These are phyloP conservation scores for Tenthredo distinguenda DNA, from an alignment of 2,888 invertebrate species.

Conservation along the genomic window DNA sequence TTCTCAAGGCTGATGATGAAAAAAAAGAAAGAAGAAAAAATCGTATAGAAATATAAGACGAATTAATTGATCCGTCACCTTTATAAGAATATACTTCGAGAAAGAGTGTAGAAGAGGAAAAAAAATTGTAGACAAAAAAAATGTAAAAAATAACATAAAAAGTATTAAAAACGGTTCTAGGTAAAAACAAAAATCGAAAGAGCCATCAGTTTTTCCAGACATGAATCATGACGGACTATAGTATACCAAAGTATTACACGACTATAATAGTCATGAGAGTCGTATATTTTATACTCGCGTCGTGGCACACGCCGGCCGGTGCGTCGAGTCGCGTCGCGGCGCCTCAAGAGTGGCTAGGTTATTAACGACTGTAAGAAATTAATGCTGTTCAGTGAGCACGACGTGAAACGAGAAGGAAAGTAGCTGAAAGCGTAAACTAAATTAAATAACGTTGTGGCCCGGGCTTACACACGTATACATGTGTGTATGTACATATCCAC, in stretches of 20 bases:
- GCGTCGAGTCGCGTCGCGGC: conserved; percentile 3
- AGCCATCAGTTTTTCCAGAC: neutral
- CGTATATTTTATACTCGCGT: conserved; percentile 12
- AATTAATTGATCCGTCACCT: neutral
- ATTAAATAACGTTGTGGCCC: conserved; percentile 67
- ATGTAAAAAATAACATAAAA: neutral
- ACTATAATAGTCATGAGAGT: neutral
- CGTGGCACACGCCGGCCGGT: conserved; percentile 6
- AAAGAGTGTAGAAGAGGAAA: neutral
- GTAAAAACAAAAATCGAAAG: neutral
- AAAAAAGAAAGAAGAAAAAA: neutral
- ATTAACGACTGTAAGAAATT: conserved; percentile 66
- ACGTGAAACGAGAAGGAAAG: conserved; percentile 71
- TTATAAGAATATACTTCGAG: neutral
- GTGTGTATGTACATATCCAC: neutral
- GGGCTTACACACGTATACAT: neutral
- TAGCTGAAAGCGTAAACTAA: conserved; percentile 73
- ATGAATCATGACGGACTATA: neutral
- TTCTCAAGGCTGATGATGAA: neutral
- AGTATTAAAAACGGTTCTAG: neutral
- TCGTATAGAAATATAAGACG: neutral
- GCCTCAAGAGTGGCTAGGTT: conserved; percentile 34
- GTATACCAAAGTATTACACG: neutral
- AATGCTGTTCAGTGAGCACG: conserved; percentile 67
- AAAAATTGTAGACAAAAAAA: too few species aligned